phyloP scores from a whole-genome alignment of 2,113 vertebrate species.

The Oreochromis spilurus region DNA sequence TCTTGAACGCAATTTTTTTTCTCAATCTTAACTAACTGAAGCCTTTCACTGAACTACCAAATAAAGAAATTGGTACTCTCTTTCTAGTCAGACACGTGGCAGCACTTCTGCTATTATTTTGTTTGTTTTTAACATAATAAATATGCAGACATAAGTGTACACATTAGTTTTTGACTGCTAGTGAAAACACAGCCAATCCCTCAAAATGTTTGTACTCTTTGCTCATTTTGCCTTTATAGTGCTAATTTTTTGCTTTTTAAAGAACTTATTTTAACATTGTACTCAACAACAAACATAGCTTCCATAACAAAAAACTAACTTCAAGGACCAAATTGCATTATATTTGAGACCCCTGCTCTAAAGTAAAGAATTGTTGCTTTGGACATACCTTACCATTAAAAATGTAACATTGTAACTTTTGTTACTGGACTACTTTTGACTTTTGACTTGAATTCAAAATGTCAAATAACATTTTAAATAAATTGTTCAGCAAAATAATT shows the following conservation, averaged over 20 bases:
- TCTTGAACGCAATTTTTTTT: fast-evolving
- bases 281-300: not conserved
- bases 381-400: not conserved
- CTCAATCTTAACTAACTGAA: not conserved
- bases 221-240: not conserved
- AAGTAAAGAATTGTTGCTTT: not conserved
- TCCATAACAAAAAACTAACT: not conserved
- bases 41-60: not conserved
- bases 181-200: not conserved
- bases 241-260: not conserved
- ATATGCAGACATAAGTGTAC: not conserved
- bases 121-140: not conserved
- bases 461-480: not conserved
- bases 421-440: not conserved
- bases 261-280: not conserved
- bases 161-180: not conserved
- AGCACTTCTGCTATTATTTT: not conserved
- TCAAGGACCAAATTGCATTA: not conserved
- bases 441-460: not conserved
- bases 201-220: not conserved
- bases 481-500: not conserved
- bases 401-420: not conserved
- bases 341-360: not conserved
- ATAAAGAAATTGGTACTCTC: fast-evolving
- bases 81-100: not conserved